Evolutionary conservation across 2,113 vertebrate species (phyloP).

Genomic region (Nyctereutes procyonoides): DNA sequence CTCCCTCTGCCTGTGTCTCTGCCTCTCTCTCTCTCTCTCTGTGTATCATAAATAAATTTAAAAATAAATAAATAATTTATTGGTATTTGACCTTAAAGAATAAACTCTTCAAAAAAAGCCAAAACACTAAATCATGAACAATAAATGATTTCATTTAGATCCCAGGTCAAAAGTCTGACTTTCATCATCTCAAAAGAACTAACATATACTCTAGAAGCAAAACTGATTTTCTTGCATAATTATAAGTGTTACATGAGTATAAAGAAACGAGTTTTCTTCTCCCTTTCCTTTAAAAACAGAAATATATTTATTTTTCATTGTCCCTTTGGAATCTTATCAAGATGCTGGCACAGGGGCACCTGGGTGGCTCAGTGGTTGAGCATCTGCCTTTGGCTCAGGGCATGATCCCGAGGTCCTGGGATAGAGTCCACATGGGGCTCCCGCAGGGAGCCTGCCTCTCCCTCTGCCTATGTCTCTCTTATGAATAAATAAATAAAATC

Average conservation of each 20-base stretch:
- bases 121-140: neutral
- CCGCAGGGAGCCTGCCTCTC: no score
- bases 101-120: neutral
- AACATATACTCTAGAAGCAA: neutral
- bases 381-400: no score
- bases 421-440: no score
- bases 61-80: no score
- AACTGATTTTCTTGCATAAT: neutral
- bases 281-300: slow-evolving; percentile 10
- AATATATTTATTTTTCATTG: slow-evolving; percentile 38
- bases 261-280: neutral
- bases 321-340: neutral
- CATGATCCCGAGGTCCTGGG: no score
- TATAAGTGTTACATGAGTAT: neutral
- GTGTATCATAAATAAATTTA: no score
- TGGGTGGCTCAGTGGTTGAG: no score
- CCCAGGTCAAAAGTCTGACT: neutral
- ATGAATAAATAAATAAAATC: no score
- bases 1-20: no score
- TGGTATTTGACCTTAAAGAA: slow-evolving; percentile 22
- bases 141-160: slow-evolving; percentile 9
- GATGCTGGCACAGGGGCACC: neutral
- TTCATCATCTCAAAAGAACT: neutral
- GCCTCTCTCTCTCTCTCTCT: no score
- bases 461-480: no score